Evolutionary conservation across 92 coral and sea anemone species (phyloP), one percentile per base, ranked within the genome.

Genomic region (Umimayanthus chanpuru): DNA sequence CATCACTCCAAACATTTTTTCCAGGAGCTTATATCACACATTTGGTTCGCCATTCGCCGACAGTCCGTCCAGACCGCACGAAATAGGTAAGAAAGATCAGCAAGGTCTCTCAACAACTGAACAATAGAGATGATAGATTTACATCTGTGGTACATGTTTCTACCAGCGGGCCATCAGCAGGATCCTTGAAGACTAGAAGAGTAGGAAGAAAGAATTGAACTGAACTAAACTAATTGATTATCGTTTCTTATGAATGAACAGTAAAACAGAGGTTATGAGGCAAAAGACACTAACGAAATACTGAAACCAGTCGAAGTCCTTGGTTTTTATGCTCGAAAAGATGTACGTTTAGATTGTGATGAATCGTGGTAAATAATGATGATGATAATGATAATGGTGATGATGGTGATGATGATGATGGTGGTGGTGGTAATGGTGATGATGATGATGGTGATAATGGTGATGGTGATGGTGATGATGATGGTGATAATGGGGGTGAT

Each of bases 41-140:
- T 97, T 97, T 88, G 99, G 99, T 20, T 97, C 99, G 32, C 99
- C 99, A 18, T 97, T 97, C 85, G 96, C 99, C 29, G 99, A 97
- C 79, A 95, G 98, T 76, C 99, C 99, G 2, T 95, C 98, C 40
- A 92, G 99, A 88, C 99, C 99, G 2, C 99, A 97, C 73, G 99
- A 97, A 90, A 97, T 97, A 88, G 99, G 99, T 97, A 80, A 80
- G 91, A 79, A 15, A 15, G 30, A 70, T 76, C 18, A 4, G 5
- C 16, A 73, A 21, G 41, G 49, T 15, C 1, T 40, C 23, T 15
- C 43, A 15, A 1, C 20, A 5, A 73, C 1, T 26, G 36, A 23
- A 71, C 41, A 73, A 21, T 32, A 1, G n/a, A 12, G 10, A 47
- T 47, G 10, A 7, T 47, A 11, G 8, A 41, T 12, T 53, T 9